Evolutionary conservation across 2,113 vertebrate genomes (phyloP).

Genomic region (Chionis minor): DNA sequence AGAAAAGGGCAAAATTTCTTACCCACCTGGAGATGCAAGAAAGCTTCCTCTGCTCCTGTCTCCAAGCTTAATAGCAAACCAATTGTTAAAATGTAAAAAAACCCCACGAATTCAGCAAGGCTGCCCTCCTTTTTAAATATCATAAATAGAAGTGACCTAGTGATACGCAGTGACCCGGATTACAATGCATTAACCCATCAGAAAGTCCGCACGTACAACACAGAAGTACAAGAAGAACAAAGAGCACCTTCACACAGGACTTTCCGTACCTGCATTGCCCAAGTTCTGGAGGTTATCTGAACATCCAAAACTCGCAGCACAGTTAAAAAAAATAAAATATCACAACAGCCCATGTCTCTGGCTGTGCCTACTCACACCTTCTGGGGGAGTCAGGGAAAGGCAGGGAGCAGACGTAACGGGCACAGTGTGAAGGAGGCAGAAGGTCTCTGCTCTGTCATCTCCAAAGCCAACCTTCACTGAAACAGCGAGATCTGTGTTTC

Average conservation of each 20-base stretch:
- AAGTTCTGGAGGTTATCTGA: not conserved
- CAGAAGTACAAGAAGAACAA: not conserved
- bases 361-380: not conserved
- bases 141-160: not conserved
- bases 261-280: not conserved
- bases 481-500: not conserved
- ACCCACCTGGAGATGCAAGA: not conserved
- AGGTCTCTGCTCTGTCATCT: too few relatives aligned
- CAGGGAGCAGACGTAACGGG: fast-evolving
- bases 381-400: not conserved
- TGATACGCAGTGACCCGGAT: not conserved
- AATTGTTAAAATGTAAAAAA: not conserved
- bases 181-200: not conserved
- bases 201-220: not conserved
- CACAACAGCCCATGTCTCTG: not conserved
- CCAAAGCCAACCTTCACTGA: not conserved
- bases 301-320: not conserved
- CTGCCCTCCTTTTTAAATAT: not conserved
- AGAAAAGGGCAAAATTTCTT: not conserved
- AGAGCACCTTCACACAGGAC: not conserved
- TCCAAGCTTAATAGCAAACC: not conserved
- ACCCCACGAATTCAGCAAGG: not conserved
- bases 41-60: not conserved
- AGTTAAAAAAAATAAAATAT: not conserved
- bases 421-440: not conserved